phyloP scores from a whole-genome alignment of 2,113 vertebrate species.

The Ceratotherium simum region DNA sequence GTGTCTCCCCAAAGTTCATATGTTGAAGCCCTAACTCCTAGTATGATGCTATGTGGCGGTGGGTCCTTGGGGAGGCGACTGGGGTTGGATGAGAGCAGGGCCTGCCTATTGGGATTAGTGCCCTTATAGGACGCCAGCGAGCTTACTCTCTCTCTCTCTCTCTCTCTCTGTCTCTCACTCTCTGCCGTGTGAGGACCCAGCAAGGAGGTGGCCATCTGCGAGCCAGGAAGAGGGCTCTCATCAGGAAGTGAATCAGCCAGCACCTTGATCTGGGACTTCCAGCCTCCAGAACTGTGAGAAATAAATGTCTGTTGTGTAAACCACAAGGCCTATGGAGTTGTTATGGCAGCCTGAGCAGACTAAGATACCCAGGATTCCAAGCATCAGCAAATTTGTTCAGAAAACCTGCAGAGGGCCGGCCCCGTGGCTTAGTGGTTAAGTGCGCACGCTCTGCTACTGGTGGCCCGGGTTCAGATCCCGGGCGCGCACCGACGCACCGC shows the following conservation, averaged over 20 bases:
- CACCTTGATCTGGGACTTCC: background rate
- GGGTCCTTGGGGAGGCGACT: background rate
- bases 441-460: too few relatives aligned
- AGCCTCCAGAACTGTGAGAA: background rate
- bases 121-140: background rate
- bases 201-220: background rate
- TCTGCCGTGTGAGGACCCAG: background rate
- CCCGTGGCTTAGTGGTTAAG: too few relatives aligned
- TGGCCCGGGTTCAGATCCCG: too few relatives aligned
- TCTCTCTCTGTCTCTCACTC: background rate
- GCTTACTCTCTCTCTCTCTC: background rate
- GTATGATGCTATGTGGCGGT: too few relatives aligned
- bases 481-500: too few relatives aligned
- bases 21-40: background rate
- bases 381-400: constrained; percentile 17
- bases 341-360: background rate
- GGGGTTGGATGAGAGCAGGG: background rate
- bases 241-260: background rate
- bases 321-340: background rate
- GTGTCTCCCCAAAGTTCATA: background rate
- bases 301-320: background rate
- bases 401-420: background rate
- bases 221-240: background rate
- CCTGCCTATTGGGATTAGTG: background rate
- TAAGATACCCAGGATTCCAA: background rate